Base-by-base conservation (phyloP, 1,140 invertebrate species). In the Globodera rostochiensis region DNA sequence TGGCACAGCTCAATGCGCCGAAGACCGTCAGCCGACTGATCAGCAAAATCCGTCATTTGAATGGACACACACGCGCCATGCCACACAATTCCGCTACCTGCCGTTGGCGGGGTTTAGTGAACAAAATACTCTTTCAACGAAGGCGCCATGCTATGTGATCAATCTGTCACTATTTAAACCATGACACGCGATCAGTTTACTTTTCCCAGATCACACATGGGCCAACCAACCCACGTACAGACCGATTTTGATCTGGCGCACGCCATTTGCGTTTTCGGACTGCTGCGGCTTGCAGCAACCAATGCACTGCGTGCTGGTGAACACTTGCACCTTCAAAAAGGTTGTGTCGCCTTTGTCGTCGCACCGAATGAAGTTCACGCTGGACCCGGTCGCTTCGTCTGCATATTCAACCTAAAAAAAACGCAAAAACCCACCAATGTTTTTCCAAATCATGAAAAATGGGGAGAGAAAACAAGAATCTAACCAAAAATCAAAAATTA, bases 1-100 rank as follows among this genome's bases (percentile, higher is more conserved):
- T 99, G 97, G 0, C 94, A 94, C 45, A 87, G 85, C 7, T 81
- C 66, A 25, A 84, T 79, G 25, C 77, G 76, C 45, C 80, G 80
- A 49, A 73, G 66, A 11, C 80, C 80, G 9, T 88, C 88, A 4
- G 57, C 57, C 19, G 57, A 64, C 79, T 80, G 88, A 36, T 64
- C 77, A 50, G 9, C 77, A 13, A 86, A 83, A 78, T 87, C 87
- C 13, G 88, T 73, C 88, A 88, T 88, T 45, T 82, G 74, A 75
- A 86, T 89, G 13, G 77, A 75, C 15, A 80, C 84, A 76, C 88
- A 88, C 15, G 88, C 84, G 25, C 88, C 88, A 15, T 84, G 80
- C 88, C 87, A 89, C 25, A 84, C 73, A 64, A 88, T 87, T 66
- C 88, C 87, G 74, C 88, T 87, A 21, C 87, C 87, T 84, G 73